Conservation (phyloP, 2,797 vertebrate genomes). For the Gymnothorax reevesii region DNA sequence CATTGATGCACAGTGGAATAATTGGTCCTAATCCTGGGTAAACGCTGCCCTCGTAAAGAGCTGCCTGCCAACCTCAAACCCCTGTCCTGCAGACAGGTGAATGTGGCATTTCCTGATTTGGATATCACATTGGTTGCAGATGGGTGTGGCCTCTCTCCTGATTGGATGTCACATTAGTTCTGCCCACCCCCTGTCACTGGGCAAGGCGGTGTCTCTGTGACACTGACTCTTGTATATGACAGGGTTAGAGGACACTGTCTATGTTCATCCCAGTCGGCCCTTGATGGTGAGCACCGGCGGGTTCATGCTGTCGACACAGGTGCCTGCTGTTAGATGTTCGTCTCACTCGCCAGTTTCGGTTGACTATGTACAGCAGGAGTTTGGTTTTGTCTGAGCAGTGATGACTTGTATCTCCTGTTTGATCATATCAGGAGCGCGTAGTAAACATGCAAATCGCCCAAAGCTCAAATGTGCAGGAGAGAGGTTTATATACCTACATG, state of each 20-base stretch:
- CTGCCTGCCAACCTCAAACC: no score
- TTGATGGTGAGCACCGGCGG: not conserved
- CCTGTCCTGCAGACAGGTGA: not conserved
- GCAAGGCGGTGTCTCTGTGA: constrained; percentile 27
- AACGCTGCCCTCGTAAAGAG: no score
- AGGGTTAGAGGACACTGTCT: constrained; percentile 30
- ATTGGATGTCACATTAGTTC: not conserved
- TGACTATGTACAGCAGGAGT: no score
- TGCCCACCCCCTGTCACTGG: constrained; percentile 27
- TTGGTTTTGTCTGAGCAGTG: no score
- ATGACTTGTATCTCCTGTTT: no score
- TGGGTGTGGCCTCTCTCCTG: not conserved
- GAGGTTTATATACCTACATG: no score
- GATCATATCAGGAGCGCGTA: no score
- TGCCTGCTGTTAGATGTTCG: not conserved
- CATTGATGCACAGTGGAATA: no score
- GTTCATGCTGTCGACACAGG: constrained; percentile 38
- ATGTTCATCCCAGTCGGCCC: constrained; percentile 41
- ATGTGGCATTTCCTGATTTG: not conserved
- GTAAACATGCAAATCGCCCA: no score
- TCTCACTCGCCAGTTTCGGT: no score
- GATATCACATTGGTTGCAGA: not conserved
- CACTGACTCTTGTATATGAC: constrained; percentile 34
- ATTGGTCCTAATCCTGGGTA: no score
- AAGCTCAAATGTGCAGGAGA: no score